A percentile compares a stretch with the other conserved stretches of the same genome.
phyloP scores from a whole-genome alignment of 2,797 vertebrate genomes.

The Sorex maritimensis region DNA sequence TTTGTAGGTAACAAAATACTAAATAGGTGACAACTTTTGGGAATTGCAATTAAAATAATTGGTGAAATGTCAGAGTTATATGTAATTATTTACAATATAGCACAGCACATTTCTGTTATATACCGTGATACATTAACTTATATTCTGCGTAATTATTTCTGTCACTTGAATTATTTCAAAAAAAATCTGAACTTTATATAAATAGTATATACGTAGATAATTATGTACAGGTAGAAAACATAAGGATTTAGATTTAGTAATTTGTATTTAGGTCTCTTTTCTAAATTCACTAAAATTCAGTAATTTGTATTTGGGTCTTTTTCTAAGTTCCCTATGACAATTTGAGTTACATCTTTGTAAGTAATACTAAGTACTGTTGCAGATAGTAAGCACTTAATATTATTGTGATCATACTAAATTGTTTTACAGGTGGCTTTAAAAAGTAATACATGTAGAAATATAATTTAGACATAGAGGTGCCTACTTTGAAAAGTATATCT shows the following conservation, averaged over 20 bases:
- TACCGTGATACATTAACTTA: constrained; percentile 29
- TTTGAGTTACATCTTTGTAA: constrained; percentile 32
- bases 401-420: not conserved
- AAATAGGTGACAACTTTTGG: constrained; percentile 48
- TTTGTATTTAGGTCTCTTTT: not conserved
- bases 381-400: too few species aligned
- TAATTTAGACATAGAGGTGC: constrained; percentile 31
- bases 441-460: constrained; percentile 31
- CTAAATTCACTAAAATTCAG: too few species aligned
- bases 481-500: not conserved
- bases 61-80: not conserved
- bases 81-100: not conserved
- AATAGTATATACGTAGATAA: not conserved
- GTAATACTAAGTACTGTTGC: too few species aligned
- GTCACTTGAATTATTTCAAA: constrained; percentile 52
- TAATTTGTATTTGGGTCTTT: not conserved
- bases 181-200: constrained; percentile 36
- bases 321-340: not conserved
- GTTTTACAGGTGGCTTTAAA: not conserved
- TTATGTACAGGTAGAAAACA: constrained; percentile 13
- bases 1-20: not conserved
- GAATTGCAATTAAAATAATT: constrained; percentile 26
- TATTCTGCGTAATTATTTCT: constrained; percentile 25
- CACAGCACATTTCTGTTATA: constrained; percentile 21
- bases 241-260: constrained; percentile 48